Base-by-base conservation (phyloP, 35 echinoderm and acorn worm genomes). In the Heliocidaris erythrogramma region DNA sequence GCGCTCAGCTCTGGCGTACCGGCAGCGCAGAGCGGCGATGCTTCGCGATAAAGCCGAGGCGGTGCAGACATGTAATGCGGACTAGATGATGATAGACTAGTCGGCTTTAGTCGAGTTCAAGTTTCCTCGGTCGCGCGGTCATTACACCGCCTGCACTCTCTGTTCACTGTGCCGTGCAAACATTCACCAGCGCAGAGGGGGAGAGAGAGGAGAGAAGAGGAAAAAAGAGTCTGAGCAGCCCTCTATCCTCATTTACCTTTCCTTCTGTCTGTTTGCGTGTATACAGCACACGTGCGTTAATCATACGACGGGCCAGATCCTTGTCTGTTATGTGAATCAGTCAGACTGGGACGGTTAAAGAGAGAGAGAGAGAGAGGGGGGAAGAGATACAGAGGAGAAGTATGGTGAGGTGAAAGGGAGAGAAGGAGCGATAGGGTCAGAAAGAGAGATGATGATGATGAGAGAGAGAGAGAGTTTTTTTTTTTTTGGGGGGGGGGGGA, bases 61-160 rank as follows among this genome's bases (percentile, higher is more conserved):
- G 65, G 27, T 56, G 17, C 65, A 78, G 65, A 78, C 65, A 78
- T n/a, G 65, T 78, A 78, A 78, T 42, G 32, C 87, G 87, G 87
- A 47, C 87, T 89, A 42, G 87, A 47, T 32, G 31, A 89, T 48
- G 87, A 48, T 16, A 89, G 87, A 89, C 87, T 89, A 89, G 87
- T 42, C 3, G 30, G 65, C 65, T 48, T 47, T 59, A 59, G 91
- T 13, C 49, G 50, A 92, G 91, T 92, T 92, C 91, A 92, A 32
- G 49, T 92, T 92, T 92, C 91, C 91, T 92, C 91, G 91, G 91
- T 92, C 91, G 91, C 91, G 47, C 91, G 91, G 91, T 92, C 91
- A 92, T 92, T 92, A 92, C 91, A 50, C 91, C 91, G 47, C 47
- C 91, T 92, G 91, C 91, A 92, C 91, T 92, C 91, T 92, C 91